A percentile compares a stretch with the other conserved stretches of the same genome.
These are phyloP conservation scores for Haliaeetus leucogaster DNA, from an alignment of 2,113 vertebrate genomes.

Conservation along the genomic window DNA sequence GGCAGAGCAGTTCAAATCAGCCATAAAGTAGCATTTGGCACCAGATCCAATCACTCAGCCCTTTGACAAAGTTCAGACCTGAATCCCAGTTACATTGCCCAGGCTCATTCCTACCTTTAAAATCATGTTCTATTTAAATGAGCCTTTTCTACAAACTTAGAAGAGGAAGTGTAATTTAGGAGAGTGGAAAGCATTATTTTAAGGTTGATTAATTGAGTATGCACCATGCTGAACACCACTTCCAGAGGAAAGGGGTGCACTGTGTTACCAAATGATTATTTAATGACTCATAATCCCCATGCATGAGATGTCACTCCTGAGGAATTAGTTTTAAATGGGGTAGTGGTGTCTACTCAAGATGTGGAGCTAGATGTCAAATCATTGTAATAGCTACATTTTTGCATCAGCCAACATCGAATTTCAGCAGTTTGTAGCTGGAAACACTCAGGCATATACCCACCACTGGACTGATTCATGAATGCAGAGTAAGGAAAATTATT, in stretches of 20 bases:
- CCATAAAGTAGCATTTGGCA: neutral
- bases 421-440: neutral
- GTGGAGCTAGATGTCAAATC: conserved; percentile 16
- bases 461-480: neutral
- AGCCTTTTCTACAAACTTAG: neutral
- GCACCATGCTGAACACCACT: neutral
- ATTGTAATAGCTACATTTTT: neutral
- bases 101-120: neutral
- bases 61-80: neutral
- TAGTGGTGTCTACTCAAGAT: conserved; percentile 12
- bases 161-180: neutral
- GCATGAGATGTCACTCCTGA: conserved; percentile 22
- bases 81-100: neutral
- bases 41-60: neutral
- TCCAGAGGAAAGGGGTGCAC: neutral
- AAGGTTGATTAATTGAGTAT: conserved; percentile 20
- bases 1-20: neutral
- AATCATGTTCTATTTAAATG: neutral
- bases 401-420: neutral
- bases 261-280: conserved; percentile 36
- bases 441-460: neutral
- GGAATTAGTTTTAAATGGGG: conserved; percentile 27
- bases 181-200: conserved; percentile 25
- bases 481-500: neutral
- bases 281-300: conserved; percentile 43